phyloP scores from a whole-genome alignment of 2,797 vertebrate genomes.

The Enteromius argenteus region DNA sequence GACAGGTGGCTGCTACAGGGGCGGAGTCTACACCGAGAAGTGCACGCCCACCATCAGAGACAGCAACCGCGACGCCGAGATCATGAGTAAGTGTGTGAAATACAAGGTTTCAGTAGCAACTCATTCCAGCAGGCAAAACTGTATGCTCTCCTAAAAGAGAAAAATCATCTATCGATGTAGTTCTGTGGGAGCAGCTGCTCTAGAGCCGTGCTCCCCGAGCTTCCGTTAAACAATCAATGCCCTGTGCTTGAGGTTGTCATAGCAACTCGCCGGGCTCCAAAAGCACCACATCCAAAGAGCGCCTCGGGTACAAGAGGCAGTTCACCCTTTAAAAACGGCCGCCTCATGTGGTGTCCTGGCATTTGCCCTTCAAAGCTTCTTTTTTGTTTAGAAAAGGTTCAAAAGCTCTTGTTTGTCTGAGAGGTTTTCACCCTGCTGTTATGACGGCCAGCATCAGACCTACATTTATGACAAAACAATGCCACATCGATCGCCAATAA shows the following conservation, averaged over 20 bases:
- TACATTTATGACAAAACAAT: slow-evolving; percentile 26
- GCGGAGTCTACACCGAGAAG: slow-evolving; percentile 91
- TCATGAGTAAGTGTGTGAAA: slow-evolving; percentile 84
- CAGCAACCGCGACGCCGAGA: slow-evolving; percentile 79
- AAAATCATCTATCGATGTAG: background rate
- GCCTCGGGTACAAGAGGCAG: slow-evolving; percentile 7
- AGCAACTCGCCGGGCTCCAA: slow-evolving; percentile 68
- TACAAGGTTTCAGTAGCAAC: background rate
- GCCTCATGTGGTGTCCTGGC: slow-evolving; percentile 51
- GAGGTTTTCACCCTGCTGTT: slow-evolving; percentile 10
- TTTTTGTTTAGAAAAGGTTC: slow-evolving; percentile 10
- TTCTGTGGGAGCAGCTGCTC: slow-evolving; percentile 46
- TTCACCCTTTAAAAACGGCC: slow-evolving; percentile 37
- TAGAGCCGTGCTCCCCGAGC: slow-evolving; percentile 64
- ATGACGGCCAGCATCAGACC: slow-evolving; percentile 6
- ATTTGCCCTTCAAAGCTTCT: slow-evolving; percentile 51
- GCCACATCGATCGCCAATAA: background rate
- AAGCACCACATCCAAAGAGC: slow-evolving; percentile 12
- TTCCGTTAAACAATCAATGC: slow-evolving; percentile 72
- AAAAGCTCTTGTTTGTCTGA: slow-evolving; percentile 23
- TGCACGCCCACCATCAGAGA: slow-evolving; percentile 86
- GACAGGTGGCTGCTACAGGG: slow-evolving; percentile 90
- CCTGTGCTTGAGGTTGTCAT: slow-evolving; percentile 69
- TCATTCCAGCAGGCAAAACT: background rate
- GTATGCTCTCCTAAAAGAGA: background rate